Percentiles rank a stretch among this genome's conserved stretches.
Evolutionary conservation across 2,113 vertebrate species (phyloP).

Genomic region (Eublepharis macularius): DNA sequence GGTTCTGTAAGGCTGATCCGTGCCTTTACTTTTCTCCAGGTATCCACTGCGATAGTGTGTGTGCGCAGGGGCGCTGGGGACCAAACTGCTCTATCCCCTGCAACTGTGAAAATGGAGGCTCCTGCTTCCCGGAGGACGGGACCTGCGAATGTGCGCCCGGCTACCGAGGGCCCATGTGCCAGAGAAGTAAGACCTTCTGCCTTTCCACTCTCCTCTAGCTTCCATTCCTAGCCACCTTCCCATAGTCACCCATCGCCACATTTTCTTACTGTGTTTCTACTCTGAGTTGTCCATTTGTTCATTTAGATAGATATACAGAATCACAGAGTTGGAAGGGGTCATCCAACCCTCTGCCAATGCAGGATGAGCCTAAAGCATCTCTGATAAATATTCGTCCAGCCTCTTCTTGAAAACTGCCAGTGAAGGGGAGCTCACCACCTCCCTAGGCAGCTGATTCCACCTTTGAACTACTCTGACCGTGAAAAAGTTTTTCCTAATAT

Average conservation of each 20-base stretch:
- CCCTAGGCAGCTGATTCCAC: no score
- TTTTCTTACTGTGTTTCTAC: neutral
- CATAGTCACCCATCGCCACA: neutral
- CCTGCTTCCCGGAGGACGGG: conserved; percentile 94
- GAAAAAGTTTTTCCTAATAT: no score
- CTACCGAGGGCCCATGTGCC: conserved; percentile 92
- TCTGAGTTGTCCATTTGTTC: neutral
- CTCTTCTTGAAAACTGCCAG: no score
- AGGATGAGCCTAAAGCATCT: no score
- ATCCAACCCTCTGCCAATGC: no score
- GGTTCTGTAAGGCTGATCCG: neutral
- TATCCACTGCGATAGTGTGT: conserved; percentile 92
- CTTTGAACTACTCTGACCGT: no score
- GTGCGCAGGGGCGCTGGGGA: conserved; percentile 92
- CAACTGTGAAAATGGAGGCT: conserved; percentile 94
- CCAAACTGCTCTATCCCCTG: conserved; percentile 96
- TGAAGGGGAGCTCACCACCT: no score
- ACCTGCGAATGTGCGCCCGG: conserved; percentile 94
- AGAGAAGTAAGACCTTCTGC: conserved; percentile 86
- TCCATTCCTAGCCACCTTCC: no score
- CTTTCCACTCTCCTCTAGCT: neutral
- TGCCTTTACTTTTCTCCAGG: conserved; percentile 70
- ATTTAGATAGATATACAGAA: no score
- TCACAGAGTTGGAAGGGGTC: no score
- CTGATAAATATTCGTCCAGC: no score